These are phyloP conservation scores for Euphydryas editha DNA, from an alignment of 2,888 invertebrate species.

Conservation along the genomic window DNA sequence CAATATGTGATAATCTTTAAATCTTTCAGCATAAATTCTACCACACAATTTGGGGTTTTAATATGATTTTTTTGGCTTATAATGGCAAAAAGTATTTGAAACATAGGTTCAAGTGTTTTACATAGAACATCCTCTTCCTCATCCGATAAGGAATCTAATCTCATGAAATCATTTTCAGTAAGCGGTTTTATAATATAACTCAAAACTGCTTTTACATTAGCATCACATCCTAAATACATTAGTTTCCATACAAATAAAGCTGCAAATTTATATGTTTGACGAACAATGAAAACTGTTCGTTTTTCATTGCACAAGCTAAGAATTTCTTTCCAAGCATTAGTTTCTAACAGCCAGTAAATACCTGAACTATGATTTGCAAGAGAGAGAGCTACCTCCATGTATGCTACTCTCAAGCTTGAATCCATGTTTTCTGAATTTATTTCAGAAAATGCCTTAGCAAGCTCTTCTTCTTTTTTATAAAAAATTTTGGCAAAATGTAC, in stretches of 20 bases:
- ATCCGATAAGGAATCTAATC: conserved; percentile 74
- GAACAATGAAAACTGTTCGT: conserved; percentile 88
- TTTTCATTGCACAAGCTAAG: conserved; percentile 85
- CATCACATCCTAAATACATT: conserved; percentile 72
- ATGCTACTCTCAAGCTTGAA: conserved; percentile 87
- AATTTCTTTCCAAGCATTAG: conserved; percentile 86
- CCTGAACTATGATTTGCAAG: conserved; percentile 86
- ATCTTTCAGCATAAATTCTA: conserved; percentile 59
- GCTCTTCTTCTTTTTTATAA: conserved; percentile 57
- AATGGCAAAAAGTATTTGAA: conserved; percentile 82
- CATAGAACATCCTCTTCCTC: conserved; percentile 79
- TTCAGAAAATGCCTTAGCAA: conserved; percentile 56
- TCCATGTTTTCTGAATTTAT: conserved; percentile 66
- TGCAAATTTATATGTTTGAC: conserved; percentile 86
- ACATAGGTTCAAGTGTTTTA: conserved; percentile 80
- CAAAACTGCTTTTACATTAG: conserved; percentile 75
- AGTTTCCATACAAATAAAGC: conserved; percentile 83
- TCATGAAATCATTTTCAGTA: conserved; percentile 78
- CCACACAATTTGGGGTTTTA: conserved; percentile 60
- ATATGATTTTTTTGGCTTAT: conserved; percentile 78
- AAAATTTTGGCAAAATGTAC: conserved; percentile 83
- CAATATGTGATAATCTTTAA: conserved; percentile 65
- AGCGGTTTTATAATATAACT: conserved; percentile 83
- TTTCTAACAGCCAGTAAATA: conserved; percentile 85
- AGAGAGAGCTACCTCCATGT: conserved; percentile 85